Conservation (phyloP, 2,888 invertebrate genomes). For the Eucriotettix oculatus region DNA sequence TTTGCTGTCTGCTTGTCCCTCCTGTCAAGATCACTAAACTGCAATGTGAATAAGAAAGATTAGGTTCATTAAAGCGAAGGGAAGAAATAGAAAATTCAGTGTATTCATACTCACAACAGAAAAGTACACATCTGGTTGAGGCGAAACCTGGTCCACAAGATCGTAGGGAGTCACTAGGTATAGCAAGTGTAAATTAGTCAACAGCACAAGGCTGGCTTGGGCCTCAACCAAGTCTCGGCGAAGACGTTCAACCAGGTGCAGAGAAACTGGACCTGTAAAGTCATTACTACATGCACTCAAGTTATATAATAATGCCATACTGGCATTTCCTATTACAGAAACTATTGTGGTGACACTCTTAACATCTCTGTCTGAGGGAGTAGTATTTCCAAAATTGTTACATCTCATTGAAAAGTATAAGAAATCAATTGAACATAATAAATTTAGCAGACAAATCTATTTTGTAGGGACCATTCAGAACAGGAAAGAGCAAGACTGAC, state of each 20-base stretch:
- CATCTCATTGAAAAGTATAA: too few species aligned
- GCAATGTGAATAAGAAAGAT: constrained; percentile 14
- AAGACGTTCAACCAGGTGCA: constrained; percentile 51
- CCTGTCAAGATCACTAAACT: constrained; percentile 45
- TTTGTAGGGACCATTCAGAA: too few species aligned
- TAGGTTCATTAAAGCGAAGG: not conserved
- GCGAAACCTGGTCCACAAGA: constrained; percentile 35
- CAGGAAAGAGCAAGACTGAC: too few species aligned
- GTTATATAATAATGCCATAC: too few species aligned
- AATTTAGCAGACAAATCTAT: too few species aligned
- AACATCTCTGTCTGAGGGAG: too few species aligned
- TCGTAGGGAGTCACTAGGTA: constrained; percentile 75
- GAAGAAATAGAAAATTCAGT: constrained; percentile 3
- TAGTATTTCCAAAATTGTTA: too few species aligned
- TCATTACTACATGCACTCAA: not conserved
- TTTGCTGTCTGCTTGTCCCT: constrained; percentile 53
- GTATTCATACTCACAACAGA: constrained; percentile 33
- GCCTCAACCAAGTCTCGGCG: constrained; percentile 57
- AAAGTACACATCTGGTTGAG: constrained; percentile 36
- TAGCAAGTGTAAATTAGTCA: constrained; percentile 69
- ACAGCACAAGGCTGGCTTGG: constrained; percentile 56
- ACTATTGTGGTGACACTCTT: too few species aligned
- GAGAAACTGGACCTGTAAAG: constrained; percentile 58
- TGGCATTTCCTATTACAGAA: too few species aligned
- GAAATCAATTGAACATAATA: too few species aligned